These are phyloP conservation scores for Criorhina ranunculi DNA, from an alignment of 2,888 invertebrate species.

Conservation along the genomic window DNA sequence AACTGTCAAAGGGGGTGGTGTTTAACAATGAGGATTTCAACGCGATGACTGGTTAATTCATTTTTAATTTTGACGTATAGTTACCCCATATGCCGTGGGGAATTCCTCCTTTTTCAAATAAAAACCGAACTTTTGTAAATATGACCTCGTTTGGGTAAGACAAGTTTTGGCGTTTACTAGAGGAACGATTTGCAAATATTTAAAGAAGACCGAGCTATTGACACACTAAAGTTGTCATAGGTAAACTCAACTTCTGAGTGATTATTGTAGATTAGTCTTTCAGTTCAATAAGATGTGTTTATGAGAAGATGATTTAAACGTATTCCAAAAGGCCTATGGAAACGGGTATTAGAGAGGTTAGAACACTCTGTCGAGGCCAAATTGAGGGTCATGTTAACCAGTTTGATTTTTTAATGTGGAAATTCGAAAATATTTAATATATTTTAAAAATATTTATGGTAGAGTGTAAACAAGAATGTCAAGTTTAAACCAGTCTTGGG, in stretches of 20 bases:
- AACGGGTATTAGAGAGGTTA: not conserved
- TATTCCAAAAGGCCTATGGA: not conserved
- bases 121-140: not conserved
- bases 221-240: not conserved
- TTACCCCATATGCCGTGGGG: not conserved
- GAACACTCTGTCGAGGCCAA: not conserved
- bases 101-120: slow-evolving; percentile 1
- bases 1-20: slow-evolving; percentile 35
- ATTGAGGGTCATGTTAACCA: not conserved
- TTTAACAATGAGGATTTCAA: slow-evolving; percentile 35
- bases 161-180: not conserved
- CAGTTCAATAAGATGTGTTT: too few species aligned
- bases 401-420: slow-evolving; percentile 19
- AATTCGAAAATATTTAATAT: slow-evolving; percentile 6
- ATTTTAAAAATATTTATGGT: not conserved
- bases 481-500: not conserved
- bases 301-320: too few species aligned
- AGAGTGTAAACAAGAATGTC: not conserved
- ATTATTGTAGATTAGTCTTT: too few species aligned
- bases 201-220: not conserved
- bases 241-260: not conserved
- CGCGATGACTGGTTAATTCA: slow-evolving; percentile 17
- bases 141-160: slow-evolving; percentile 13
- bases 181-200: slow-evolving; percentile 13
- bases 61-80: slow-evolving; percentile 12